Base-by-base conservation (phyloP, 2,888 invertebrate species). In the Chaitophorus viminalis region DNA sequence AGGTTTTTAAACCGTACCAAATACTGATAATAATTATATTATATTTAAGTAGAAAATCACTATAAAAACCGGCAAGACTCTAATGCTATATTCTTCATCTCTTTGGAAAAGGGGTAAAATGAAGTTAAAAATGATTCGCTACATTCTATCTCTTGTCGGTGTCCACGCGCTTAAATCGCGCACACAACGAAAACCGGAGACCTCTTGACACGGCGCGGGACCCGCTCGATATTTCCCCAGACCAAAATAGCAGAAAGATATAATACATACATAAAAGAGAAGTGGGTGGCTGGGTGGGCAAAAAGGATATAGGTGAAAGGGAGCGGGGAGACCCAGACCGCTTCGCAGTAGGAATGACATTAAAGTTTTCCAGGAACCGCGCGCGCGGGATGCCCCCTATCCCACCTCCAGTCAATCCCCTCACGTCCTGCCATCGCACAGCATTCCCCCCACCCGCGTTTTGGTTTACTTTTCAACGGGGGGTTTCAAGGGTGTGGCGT, bases 401-500 rank as follows among this genome's bases (percentile, higher is more conserved):
- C 65, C 14, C 8, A 36, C n/a, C 76, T 6, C 76, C n/a, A n/a
- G 39, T 46, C 76, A 4, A 52, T 46, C 76, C 76, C 17, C 29
- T 14, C 68, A 4, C 76, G 25, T 29, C 39, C 81, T 8, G 29
- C 39, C 81, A 31, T 14, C 29, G 21, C 79, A 36, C 60, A 36
- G 36, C 65, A 14, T 36, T 72, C 54, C 82, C 72, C 82, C 83
- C 75, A 4, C 54, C 31, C 60, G 83, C 75, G 75, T 83, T 83
- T 39, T 72, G 85, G 85, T 85, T 86, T 86, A 78, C 68, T 79
- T 78, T 78, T 86, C 70, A 36, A 54, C 46, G 78, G 78, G 79
- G 87, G 81, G 79, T 87, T 87, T 81, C 87, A 87, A 87, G 87
- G 87, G 87, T 87, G 87, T 87, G 87, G 87, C 87, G 81, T 81